Conservation (phyloP, 2,888 invertebrate species). For the Geophilus truncorum region DNA sequence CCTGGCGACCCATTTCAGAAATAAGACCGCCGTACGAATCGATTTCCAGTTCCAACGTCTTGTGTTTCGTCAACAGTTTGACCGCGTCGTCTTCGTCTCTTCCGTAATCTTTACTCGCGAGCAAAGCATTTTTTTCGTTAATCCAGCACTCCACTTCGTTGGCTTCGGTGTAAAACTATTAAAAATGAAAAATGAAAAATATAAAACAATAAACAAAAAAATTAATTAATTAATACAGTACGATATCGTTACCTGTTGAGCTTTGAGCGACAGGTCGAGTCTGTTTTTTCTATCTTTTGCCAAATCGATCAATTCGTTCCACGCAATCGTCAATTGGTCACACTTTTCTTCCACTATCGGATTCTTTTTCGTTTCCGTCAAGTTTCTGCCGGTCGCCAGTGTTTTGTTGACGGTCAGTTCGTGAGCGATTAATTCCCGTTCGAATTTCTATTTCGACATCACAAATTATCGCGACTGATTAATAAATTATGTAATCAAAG, state of each 20-base stretch:
- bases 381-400: constrained; percentile 66
- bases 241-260: constrained; percentile 61
- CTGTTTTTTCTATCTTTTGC: constrained; percentile 67
- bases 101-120: constrained; percentile 81
- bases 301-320: constrained; percentile 67
- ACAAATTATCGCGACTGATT: too few species aligned
- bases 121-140: constrained; percentile 73
- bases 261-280: constrained; percentile 77
- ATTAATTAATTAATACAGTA: neutral
- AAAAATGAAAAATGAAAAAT: constrained; percentile 12
- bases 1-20: constrained; percentile 84
- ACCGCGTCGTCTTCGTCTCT: constrained; percentile 84
- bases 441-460: constrained; percentile 67
- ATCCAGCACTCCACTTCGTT: constrained; percentile 91
- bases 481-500: neutral
- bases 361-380: constrained; percentile 62
- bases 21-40: constrained; percentile 89
- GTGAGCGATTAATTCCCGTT: constrained; percentile 81
- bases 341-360: constrained; percentile 67
- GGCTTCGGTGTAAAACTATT: constrained; percentile 77
- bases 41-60: constrained; percentile 83
- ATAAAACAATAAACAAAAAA: too few species aligned
- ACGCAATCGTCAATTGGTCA: constrained; percentile 63
- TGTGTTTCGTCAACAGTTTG: constrained; percentile 89
- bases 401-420: constrained; percentile 78